A percentile compares a stretch with the other conserved stretches of the same genome.
phyloP scores from a whole-genome alignment of 2,888 invertebrate species.

The Acrobasis consociella region DNA sequence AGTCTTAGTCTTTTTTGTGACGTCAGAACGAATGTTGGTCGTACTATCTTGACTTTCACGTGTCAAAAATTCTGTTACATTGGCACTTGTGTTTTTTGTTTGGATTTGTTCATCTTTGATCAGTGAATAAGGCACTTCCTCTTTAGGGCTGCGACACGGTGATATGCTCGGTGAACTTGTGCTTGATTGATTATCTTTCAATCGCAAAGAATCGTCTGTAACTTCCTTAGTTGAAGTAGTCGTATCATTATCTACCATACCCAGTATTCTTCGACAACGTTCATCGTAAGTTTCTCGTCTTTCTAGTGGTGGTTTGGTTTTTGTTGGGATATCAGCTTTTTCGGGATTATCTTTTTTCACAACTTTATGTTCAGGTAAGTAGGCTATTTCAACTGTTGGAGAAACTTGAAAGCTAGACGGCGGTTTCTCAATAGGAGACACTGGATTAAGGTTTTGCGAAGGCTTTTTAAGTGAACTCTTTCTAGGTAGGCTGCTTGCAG shows the following conservation, averaged over 20 bases:
- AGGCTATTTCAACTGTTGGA: constrained; percentile 55
- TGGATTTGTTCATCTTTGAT: constrained; percentile 35
- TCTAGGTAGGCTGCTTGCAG: constrained; percentile 65
- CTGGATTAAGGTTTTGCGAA: constrained; percentile 45
- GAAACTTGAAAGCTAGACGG: constrained; percentile 68
- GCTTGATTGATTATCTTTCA: constrained; percentile 42
- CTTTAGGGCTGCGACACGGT: constrained; percentile 58
- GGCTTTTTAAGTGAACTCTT: constrained; percentile 77
- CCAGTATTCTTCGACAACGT: constrained; percentile 86
- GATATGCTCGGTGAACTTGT: constrained; percentile 57
- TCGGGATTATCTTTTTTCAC: constrained; percentile 56
- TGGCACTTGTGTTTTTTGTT: constrained; percentile 28
- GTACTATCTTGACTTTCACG: constrained; percentile 47
- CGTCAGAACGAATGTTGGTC: constrained; percentile 35
- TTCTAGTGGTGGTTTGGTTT: constrained; percentile 81
- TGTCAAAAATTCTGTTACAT: constrained; percentile 48
- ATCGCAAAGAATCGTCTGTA: constrained; percentile 38
- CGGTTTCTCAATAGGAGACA: constrained; percentile 67
- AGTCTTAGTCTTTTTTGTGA: constrained; percentile 33
- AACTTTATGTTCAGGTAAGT: constrained; percentile 47
- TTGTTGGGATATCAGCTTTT: constrained; percentile 53
- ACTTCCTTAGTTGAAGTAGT: constrained; percentile 38
- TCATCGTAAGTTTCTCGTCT: constrained; percentile 89
- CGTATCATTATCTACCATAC: constrained; percentile 78
- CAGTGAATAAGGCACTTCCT: constrained; percentile 40